Evolutionary conservation across 2,888 invertebrate genomes (phyloP), one percentile per base, ranked within the genome.

Genomic region (Temnothorax unifasciatus): DNA sequence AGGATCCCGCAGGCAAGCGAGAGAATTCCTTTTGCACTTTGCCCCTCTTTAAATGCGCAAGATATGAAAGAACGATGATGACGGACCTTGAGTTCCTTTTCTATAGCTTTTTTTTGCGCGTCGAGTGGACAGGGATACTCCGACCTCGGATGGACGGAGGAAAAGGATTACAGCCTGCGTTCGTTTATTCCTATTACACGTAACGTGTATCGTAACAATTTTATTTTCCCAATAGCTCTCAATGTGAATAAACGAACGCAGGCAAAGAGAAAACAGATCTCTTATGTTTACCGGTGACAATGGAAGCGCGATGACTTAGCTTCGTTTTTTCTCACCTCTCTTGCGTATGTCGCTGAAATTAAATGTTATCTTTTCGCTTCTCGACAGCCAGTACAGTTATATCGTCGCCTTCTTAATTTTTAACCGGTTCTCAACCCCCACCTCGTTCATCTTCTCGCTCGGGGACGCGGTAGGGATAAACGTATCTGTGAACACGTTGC

Each of bases 201-300:
- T 29, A 29, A 29, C 3, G 29, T 29, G 29, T 29, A 29, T 29
- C 3, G 3, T 29, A 3, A 29, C 29, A 29, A 29, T 29, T 29
- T 29, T 29, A 29, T 29, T 29, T 29, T 3, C 29, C 29, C 29
- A 29, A 29, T 29, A 29, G 29, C 3, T 29, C 29, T 2, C 3
- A 29, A 29, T 29, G 29, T 29, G 29, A 29, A 29, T 29, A 29
- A 3, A 29, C 29, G 29, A 29, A 29, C 29, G 29, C 29, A 3
- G 29, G 29, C 29, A 29, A 29, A 29, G 25, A 11, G 13, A 3
- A n/a, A 29, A 44, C 18, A 13, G 41, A 13, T 59, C n/a, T 64
- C 34, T 76, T 38, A 38, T 76, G 34, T 76, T 64, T 50, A 38
- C 21, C 47, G 11, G n/a, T 64, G 64, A 75, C 75, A 64, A 64